These are phyloP conservation scores for Oscheius myriophilus DNA, from an alignment of 2,888 invertebrate species.

Conservation along the genomic window DNA sequence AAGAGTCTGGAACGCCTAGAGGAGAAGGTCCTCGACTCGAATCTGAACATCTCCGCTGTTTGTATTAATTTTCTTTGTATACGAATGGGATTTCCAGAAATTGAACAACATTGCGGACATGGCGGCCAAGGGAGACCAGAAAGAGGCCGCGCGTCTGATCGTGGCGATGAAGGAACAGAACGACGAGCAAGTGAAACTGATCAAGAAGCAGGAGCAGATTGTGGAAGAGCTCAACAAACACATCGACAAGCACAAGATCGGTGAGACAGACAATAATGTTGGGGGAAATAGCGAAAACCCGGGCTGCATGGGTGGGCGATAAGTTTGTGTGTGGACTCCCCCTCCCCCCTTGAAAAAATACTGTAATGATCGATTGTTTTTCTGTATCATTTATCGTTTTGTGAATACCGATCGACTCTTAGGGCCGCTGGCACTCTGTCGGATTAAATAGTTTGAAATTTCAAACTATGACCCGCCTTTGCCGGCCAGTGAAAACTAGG, in stretches of 20 bases:
- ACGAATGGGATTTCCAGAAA: conserved; percentile 34
- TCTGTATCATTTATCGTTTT: too few species aligned
- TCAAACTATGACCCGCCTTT: too few species aligned
- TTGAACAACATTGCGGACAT: conserved; percentile 52
- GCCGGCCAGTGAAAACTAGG: too few species aligned
- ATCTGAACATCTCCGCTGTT: conserved; percentile 58
- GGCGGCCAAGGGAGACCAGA: conserved; percentile 54
- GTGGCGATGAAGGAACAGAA: conserved; percentile 59
- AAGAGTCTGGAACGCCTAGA: conserved; percentile 54
- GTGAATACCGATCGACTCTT: too few species aligned
- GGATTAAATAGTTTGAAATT: too few species aligned
- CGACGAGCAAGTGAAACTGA: conserved; percentile 49
- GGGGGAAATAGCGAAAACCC: too few species aligned
- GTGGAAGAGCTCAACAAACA: conserved; percentile 56
- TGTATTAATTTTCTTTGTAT: not conserved
- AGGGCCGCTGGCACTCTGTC: too few species aligned
- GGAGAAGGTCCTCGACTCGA: conserved; percentile 55
- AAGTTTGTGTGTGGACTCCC: too few species aligned
- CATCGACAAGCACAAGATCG: conserved; percentile 34
- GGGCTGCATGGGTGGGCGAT: too few species aligned
- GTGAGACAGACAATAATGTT: too few species aligned
- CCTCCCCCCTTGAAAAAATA: too few species aligned
- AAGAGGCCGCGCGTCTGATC: conserved; percentile 53
- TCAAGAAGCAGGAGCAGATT: conserved; percentile 56
- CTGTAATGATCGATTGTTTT: too few species aligned